These are phyloP conservation scores for Lutjanus argentimaculatus DNA, from an alignment of 2,797 vertebrate species.

Conservation along the genomic window DNA sequence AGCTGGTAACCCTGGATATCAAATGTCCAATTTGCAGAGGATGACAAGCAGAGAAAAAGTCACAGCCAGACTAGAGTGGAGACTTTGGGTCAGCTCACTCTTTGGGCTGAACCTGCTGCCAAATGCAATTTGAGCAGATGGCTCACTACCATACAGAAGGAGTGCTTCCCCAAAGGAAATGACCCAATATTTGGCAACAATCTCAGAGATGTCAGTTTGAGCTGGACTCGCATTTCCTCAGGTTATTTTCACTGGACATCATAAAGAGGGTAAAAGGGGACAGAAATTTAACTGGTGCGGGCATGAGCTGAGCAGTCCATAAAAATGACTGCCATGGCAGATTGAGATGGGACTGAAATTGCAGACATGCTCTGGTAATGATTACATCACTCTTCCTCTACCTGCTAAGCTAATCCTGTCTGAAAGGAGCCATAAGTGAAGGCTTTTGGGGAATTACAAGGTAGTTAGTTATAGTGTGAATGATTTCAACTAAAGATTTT, in stretches of 20 bases:
- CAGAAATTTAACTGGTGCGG: conserved; percentile 8
- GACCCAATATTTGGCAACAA: conserved; percentile 65
- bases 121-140: conserved; percentile 67
- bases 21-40: conserved; percentile 50
- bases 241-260: conserved; percentile 40
- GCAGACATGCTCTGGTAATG: conserved; percentile 36
- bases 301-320: conserved; percentile 8
- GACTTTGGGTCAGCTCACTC: conserved; percentile 48
- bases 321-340: conserved; percentile 18
- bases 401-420: conserved; percentile 31
- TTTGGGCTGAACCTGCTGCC: conserved; percentile 47
- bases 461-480: conserved; percentile 35
- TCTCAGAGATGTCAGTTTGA: conserved; percentile 41
- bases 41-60: conserved; percentile 24
- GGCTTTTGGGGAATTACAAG: conserved; percentile 34
- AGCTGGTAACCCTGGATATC: conserved; percentile 28
- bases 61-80: conserved; percentile 24
- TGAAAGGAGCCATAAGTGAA: conserved; percentile 24
- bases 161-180: conserved; percentile 61
- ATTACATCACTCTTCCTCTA: conserved; percentile 49
- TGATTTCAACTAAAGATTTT: conserved; percentile 28
- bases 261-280: conserved; percentile 26
- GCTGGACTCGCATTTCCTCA: conserved; percentile 28
- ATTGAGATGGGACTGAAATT: conserved; percentile 29
- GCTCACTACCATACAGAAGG: conserved; percentile 40